Conservation (phyloP, 2,797 vertebrate species). For the Urocyon cinereoargenteus region DNA sequence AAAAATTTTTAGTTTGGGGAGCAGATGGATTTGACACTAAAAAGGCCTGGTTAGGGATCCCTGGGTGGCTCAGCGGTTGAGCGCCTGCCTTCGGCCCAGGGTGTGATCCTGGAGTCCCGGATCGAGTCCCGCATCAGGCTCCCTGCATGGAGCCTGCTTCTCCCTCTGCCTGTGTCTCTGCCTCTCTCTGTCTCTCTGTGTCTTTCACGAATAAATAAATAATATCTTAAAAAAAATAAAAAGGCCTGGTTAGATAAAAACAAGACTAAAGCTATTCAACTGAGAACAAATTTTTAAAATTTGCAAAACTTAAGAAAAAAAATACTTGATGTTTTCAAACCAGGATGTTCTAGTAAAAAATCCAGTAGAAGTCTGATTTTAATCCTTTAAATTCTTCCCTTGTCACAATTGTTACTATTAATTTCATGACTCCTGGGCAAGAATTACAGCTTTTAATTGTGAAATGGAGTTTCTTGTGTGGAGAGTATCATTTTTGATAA, state of each 20-base stretch:
- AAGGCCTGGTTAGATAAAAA: neutral
- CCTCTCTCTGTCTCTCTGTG: too few relatives aligned
- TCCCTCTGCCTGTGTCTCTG: too few relatives aligned
- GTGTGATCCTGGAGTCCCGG: too few relatives aligned
- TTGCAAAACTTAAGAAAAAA: neutral
- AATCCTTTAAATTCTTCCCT: neutral
- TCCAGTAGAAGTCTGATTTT: neutral
- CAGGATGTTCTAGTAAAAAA: neutral
- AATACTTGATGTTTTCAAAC: neutral
- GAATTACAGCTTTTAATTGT: neutral
- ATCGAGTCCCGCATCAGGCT: too few relatives aligned
- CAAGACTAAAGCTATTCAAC: neutral
- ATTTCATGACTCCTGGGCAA: neutral
- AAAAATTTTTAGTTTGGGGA: neutral
- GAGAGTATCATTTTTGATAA: neutral
- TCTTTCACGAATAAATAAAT: too few relatives aligned
- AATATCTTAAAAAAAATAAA: neutral
- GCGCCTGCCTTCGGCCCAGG: too few relatives aligned
- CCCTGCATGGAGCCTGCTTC: too few relatives aligned
- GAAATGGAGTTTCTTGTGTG: neutral
- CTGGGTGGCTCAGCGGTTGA: too few relatives aligned
- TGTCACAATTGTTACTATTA: neutral
- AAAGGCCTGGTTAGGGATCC: neutral
- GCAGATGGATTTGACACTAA: neutral
- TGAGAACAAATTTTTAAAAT: constrained; percentile 28